phyloP scores from a whole-genome alignment of 2,888 invertebrate genomes.

The Nasonovia ribisnigri region DNA sequence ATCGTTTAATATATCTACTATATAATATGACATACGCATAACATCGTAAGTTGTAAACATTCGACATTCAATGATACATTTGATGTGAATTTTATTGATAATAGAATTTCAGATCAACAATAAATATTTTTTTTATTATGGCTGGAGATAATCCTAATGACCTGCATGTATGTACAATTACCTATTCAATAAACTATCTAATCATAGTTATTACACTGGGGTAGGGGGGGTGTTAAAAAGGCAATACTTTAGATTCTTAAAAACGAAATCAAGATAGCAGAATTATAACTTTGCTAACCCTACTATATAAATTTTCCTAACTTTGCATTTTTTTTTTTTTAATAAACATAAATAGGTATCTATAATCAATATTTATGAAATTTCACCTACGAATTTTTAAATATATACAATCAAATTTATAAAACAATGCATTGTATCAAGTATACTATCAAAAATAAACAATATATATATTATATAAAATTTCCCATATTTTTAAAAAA shows the following conservation, averaged over 20 bases:
- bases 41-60: neutral
- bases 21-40: neutral
- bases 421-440: neutral
- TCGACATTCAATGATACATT: neutral
- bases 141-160: neutral
- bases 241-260: neutral
- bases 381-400: neutral
- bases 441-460: neutral
- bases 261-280: neutral
- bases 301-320: neutral
- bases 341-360: neutral
- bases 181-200: neutral
- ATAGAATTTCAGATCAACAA: neutral
- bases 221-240: neutral
- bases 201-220: neutral
- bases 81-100: neutral
- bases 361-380: neutral
- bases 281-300: neutral
- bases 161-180: neutral
- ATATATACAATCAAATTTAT: neutral
- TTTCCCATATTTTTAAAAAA: neutral
- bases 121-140: conserved; percentile 3
- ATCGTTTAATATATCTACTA: neutral
- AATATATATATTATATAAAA: neutral
- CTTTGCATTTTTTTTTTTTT: neutral